A percentile compares a stretch with the other conserved stretches of the same genome.
Evolutionary conservation across 2,888 invertebrate species (phyloP).

Genomic region (Drosophila anceps): DNA sequence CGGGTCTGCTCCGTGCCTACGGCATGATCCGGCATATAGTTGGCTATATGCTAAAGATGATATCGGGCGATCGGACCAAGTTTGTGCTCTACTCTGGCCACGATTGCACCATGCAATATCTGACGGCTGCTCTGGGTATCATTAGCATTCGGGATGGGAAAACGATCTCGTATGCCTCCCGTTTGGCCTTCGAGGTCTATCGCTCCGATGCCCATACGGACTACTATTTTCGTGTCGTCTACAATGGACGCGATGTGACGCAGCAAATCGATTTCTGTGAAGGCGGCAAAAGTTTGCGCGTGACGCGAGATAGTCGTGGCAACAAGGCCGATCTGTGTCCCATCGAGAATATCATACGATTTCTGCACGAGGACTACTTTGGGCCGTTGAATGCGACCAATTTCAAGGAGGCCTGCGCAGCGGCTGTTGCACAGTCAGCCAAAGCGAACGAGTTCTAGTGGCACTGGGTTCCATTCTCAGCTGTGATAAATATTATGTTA

Average conservation of each 20-base stretch:
- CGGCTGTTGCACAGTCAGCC: slow-evolving; percentile 82
- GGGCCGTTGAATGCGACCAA: slow-evolving; percentile 93
- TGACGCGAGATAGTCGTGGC: slow-evolving; percentile 86
- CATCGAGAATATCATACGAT: slow-evolving; percentile 94
- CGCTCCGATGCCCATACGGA: slow-evolving; percentile 88
- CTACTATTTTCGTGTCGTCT: slow-evolving; percentile 93
- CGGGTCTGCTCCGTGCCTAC: slow-evolving; percentile 91
- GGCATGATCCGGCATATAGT: slow-evolving; percentile 93
- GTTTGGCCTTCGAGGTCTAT: slow-evolving; percentile 95
- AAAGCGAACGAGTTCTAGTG: slow-evolving; percentile 82
- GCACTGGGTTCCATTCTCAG: slow-evolving; percentile 21
- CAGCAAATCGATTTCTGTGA: slow-evolving; percentile 92
- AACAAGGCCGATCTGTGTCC: slow-evolving; percentile 90
- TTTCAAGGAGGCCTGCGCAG: slow-evolving; percentile 93
- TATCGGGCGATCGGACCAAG: slow-evolving; percentile 90
- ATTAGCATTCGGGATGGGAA: slow-evolving; percentile 68
- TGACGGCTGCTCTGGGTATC: slow-evolving; percentile 92
- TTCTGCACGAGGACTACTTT: slow-evolving; percentile 95
- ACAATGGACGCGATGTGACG: slow-evolving; percentile 95
- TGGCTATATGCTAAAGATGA: slow-evolving; percentile 92
- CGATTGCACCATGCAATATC: slow-evolving; percentile 94
- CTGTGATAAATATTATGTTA: slow-evolving; percentile 69
- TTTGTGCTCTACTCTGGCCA: slow-evolving; percentile 95
- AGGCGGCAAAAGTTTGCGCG: slow-evolving; percentile 86
- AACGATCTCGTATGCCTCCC: slow-evolving; percentile 93